Evolutionary conservation across 2,113 vertebrate genomes (phyloP).

Genomic region (Orientallactaga bullata): DNA sequence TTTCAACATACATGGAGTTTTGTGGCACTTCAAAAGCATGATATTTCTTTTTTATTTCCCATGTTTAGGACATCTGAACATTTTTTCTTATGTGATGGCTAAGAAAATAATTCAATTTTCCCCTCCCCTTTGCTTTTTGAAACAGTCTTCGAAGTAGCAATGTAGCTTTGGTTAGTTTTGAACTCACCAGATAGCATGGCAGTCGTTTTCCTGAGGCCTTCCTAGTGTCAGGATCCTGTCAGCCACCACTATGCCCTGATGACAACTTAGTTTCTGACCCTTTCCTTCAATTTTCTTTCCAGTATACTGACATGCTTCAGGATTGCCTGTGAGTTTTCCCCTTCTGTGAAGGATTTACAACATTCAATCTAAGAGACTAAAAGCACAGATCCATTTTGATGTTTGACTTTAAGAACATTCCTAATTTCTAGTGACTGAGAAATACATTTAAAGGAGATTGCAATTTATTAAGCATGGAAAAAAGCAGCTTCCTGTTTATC

Average conservation of each 20-base stretch:
- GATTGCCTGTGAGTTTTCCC: background rate
- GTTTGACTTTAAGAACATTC: conserved; percentile 62
- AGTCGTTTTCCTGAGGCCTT: background rate
- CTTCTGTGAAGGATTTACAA: background rate
- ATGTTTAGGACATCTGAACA: background rate
- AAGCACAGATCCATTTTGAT: conserved; percentile 70
- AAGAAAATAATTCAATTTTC: background rate
- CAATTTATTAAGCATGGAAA: conserved; percentile 67
- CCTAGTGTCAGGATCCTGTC: background rate
- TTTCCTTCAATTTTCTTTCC: background rate
- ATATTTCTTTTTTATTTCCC: background rate
- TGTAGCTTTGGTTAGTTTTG: background rate
- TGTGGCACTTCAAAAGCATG: background rate
- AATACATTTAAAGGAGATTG: conserved; percentile 79
- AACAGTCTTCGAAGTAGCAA: background rate
- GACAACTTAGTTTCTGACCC: background rate
- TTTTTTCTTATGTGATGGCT: background rate
- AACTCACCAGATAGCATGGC: background rate
- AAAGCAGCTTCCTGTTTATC: conserved; percentile 77
- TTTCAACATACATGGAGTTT: background rate
- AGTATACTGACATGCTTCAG: background rate
- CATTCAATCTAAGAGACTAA: conserved; percentile 65
- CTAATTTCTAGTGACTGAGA: conserved; percentile 78
- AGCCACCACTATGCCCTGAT: background rate
- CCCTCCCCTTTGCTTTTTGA: background rate